Conservation (phyloP, 2,113 vertebrate species). For the Dromaius novaehollandiae region DNA sequence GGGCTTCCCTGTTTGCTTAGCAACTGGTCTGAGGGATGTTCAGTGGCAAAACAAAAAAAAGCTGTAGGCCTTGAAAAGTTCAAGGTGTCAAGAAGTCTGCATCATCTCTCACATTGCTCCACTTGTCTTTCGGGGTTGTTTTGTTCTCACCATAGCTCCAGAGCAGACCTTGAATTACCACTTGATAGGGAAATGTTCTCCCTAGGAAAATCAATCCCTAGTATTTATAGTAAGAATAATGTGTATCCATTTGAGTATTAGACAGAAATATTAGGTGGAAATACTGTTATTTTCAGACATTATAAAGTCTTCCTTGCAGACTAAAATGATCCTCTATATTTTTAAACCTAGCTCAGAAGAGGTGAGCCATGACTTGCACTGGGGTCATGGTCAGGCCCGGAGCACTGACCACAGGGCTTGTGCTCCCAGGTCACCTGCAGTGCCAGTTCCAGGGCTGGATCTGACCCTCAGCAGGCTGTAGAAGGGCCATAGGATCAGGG, state of each 20-base stretch:
- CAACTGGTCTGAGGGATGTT: rapidly evolving
- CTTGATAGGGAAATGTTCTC: not conserved
- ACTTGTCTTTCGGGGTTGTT: not conserved
- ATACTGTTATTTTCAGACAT: not conserved
- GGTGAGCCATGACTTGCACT: not conserved
- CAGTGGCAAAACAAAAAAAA: not conserved
- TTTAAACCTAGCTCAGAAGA: not conserved
- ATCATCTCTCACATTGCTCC: not conserved
- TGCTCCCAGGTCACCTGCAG: too few relatives aligned
- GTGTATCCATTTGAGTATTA: not conserved
- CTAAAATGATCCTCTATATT: not conserved
- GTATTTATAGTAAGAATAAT: not conserved
- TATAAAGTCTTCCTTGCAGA: not conserved
- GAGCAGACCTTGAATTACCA: not conserved
- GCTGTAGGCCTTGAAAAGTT: not conserved
- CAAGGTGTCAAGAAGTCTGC: not conserved
- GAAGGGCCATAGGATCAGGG: not conserved
- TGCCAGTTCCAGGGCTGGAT: not conserved
- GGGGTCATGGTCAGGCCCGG: too few relatives aligned
- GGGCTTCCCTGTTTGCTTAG: not conserved
- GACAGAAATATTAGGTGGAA: not conserved
- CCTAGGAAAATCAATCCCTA: not conserved
- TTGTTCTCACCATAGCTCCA: not conserved
- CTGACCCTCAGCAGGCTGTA: not conserved
- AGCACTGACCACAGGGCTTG: not conserved